These are phyloP conservation scores for Belonocnema kinseyi DNA, from an alignment of 1,140 invertebrate genomes.

Conservation along the genomic window DNA sequence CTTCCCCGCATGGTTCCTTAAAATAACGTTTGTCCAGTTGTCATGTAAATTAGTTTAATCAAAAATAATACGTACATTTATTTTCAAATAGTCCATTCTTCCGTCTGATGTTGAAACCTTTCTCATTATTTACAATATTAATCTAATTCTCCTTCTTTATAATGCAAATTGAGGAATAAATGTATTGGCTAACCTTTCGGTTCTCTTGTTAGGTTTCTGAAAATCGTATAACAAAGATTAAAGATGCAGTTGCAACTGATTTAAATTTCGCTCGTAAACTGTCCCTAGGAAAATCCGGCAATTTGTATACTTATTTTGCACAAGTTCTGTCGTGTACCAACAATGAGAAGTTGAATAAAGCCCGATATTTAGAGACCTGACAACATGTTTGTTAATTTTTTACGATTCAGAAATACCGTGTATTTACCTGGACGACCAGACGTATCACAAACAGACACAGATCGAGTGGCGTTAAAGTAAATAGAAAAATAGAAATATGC, in stretches of 20 bases:
- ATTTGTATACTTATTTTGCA: slow-evolving; percentile 1
- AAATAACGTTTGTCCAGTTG: too few species aligned
- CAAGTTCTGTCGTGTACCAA: not conserved
- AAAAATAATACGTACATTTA: too few species aligned
- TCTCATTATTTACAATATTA: too few species aligned
- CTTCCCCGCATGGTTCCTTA: too few species aligned
- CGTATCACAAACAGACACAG: slow-evolving; percentile 36
- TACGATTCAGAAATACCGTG: not conserved
- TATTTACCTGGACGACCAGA: slow-evolving; percentile 22
- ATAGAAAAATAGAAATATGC: slow-evolving; percentile 45
- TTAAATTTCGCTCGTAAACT: slow-evolving; percentile 22
- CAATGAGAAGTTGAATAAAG: slow-evolving; percentile 16
- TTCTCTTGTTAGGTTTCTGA: not conserved
- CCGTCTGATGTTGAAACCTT: too few species aligned
- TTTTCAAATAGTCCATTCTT: too few species aligned
- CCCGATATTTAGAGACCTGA: slow-evolving; percentile 4
- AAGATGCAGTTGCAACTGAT: slow-evolving; percentile 10
- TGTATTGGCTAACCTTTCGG: not conserved
- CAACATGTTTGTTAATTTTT: slow-evolving; percentile 7
- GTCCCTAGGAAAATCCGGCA: slow-evolving; percentile 24
- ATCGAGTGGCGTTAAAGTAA: slow-evolving; percentile 27
- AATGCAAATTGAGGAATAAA: not conserved
- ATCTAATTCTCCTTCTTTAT: not conserved
- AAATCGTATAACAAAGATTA: not conserved
- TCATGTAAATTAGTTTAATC: too few species aligned